Conservation (phyloP, 2,888 invertebrate genomes). For the Cerastis rubricosa region DNA sequence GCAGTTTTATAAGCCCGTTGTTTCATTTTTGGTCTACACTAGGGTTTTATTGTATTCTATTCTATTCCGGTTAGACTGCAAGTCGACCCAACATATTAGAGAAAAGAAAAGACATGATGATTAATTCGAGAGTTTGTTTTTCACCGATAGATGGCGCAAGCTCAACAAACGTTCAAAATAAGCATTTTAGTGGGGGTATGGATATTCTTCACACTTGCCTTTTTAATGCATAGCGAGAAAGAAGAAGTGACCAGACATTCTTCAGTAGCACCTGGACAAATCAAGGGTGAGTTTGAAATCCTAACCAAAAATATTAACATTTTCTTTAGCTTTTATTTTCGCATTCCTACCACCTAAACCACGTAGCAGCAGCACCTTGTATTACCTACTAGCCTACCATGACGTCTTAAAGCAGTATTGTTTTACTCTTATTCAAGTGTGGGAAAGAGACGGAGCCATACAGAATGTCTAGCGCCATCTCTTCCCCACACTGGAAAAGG, state of each 20-base stretch:
- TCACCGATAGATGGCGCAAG: conserved; percentile 73
- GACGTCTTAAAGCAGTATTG: no score
- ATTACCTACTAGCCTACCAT: no score
- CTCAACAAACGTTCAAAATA: conserved; percentile 88
- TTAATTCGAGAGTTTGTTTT: background rate
- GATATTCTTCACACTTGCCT: conserved; percentile 92
- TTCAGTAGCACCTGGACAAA: conserved; percentile 89
- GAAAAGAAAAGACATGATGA: background rate
- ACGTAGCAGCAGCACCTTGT: no score
- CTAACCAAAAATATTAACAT: background rate
- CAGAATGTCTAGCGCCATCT: no score
- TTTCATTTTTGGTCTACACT: no score
- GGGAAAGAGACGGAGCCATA: no score
- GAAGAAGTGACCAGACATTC: conserved; percentile 91
- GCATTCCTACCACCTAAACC: no score
- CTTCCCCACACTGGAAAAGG: no score
- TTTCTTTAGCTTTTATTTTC: no score
- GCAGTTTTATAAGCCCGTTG: no score
- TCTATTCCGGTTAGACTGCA: background rate
- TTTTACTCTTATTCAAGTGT: no score
- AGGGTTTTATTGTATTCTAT: no score
- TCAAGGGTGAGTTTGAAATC: conserved; percentile 80
- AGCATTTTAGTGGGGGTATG: conserved; percentile 91
- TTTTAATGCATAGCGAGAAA: conserved; percentile 93
- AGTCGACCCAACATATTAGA: background rate